Conservation (phyloP, 2,113 vertebrate genomes). For the Mionectes macconnelli region DNA sequence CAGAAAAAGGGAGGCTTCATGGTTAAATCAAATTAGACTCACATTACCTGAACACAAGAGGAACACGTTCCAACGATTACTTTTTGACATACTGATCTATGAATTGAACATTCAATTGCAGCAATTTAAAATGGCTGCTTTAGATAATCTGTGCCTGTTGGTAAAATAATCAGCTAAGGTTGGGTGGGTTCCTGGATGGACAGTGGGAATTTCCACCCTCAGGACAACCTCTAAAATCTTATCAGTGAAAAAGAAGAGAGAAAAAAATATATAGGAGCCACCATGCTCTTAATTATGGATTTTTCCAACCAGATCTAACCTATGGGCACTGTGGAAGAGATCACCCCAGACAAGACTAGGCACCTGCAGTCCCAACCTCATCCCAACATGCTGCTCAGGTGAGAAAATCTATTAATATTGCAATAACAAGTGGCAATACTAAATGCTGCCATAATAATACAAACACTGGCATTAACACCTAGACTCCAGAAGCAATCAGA, state of each 20-base stretch:
- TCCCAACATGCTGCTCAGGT: background rate
- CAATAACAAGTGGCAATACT: background rate
- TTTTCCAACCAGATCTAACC: background rate
- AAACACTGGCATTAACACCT: background rate
- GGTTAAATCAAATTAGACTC: slow-evolving; percentile 16
- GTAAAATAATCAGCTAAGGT: background rate
- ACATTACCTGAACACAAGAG: background rate
- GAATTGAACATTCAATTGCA: background rate
- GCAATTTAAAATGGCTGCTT: background rate
- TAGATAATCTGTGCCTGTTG: background rate
- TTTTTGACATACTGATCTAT: slow-evolving; percentile 15
- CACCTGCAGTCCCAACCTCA: background rate
- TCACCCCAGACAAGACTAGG: background rate
- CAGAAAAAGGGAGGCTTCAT: background rate
- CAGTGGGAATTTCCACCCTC: background rate
- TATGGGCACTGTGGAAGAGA: background rate
- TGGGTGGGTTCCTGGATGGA: background rate
- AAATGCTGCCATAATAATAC: background rate
- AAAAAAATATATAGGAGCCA: background rate
- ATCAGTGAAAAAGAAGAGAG: background rate
- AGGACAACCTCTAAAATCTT: background rate
- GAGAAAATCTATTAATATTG: background rate
- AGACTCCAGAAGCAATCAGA: background rate
- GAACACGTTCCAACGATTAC: slow-evolving; percentile 9
- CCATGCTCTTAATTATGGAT: background rate